Percentiles rank a stretch among this genome's conserved stretches.
These are phyloP conservation scores for Drosophila quadrilineata DNA, from an alignment of 1,140 invertebrate species.

Conservation along the genomic window DNA sequence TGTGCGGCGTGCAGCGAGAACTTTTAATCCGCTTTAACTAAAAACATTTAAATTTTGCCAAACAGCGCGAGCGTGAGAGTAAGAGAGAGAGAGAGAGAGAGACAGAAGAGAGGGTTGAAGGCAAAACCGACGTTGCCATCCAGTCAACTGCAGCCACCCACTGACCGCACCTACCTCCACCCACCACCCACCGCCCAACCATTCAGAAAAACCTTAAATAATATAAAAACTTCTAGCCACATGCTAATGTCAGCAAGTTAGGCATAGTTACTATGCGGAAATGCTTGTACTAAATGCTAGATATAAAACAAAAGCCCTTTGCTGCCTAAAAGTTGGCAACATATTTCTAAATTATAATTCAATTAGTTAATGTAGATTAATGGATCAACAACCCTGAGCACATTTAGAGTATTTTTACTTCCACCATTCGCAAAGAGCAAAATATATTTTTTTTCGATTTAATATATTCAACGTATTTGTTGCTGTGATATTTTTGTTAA, in stretches of 20 bases:
- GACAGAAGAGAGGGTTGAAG: too few species aligned
- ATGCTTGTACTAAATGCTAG: conserved; percentile 1
- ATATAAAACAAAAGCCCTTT: conserved; percentile 3
- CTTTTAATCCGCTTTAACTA: conserved; percentile 79
- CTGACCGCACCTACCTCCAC: conserved; percentile 20
- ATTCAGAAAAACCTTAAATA: conserved; percentile 25
- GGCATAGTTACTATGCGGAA: conserved; percentile 22
- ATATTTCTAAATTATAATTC: too few species aligned
- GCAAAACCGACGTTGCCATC: conserved; percentile 21
- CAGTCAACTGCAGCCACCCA: conserved; percentile 10
- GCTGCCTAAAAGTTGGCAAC: too few species aligned
- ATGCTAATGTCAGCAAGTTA: conserved; percentile 22
- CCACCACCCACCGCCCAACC: conserved; percentile 12
- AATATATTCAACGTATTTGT: too few species aligned
- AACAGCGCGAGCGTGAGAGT: conserved; percentile 16
- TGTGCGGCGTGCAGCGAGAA: conserved; percentile 77
- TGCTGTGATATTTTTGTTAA: too few species aligned
- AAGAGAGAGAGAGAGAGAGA: too few species aligned
- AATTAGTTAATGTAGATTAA: too few species aligned
- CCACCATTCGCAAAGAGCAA: too few species aligned
- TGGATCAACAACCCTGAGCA: too few species aligned
- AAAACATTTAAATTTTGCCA: conserved; percentile 76
- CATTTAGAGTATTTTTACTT: too few species aligned
- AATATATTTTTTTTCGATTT: too few species aligned
- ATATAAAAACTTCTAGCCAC: conserved; percentile 30